These are phyloP conservation scores for Crotalus horridus DNA, from an alignment of 2,113 vertebrate genomes.

Conservation along the genomic window DNA sequence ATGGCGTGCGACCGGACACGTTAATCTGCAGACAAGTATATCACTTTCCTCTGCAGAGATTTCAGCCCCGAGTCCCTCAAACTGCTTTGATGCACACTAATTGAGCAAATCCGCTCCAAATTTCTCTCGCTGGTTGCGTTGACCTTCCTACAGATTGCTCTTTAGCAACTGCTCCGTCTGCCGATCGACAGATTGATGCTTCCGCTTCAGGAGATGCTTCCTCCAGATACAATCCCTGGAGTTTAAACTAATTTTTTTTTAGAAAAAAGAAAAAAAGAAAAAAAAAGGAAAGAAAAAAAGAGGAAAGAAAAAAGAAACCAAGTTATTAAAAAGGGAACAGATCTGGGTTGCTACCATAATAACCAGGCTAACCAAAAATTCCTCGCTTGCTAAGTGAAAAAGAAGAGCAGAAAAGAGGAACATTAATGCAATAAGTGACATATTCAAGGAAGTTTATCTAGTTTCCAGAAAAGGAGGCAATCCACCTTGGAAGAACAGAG, in stretches of 20 bases:
- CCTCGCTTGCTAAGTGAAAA: not conserved
- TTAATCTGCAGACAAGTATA: no score
- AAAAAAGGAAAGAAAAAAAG: not conserved
- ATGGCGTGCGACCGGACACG: not conserved
- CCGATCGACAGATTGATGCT: slow-evolving; percentile 12
- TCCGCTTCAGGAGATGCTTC: slow-evolving; percentile 14
- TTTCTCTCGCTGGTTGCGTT: not conserved
- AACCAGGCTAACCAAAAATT: not conserved
- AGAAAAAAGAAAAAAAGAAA: not conserved
- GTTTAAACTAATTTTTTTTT: not conserved
- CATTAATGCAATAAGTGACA: not conserved
- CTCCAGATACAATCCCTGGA: slow-evolving; percentile 5
- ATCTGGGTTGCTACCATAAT: not conserved
- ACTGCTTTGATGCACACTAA: not conserved
- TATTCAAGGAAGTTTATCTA: not conserved
- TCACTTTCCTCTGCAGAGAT: not conserved
- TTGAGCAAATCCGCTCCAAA: not conserved
- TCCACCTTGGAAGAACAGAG: not conserved
- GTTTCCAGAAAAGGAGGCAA: not conserved
- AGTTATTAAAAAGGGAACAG: not conserved
- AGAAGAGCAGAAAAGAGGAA: not conserved
- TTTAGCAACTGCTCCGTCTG: slow-evolving; percentile 21
- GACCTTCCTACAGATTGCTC: slow-evolving; percentile 26
- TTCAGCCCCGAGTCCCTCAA: not conserved
- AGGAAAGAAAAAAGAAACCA: not conserved